Evolutionary conservation across 2,797 vertebrate genomes (phyloP), one percentile per base, ranked within the genome.

Genomic region (Numenius phaeopus): DNA sequence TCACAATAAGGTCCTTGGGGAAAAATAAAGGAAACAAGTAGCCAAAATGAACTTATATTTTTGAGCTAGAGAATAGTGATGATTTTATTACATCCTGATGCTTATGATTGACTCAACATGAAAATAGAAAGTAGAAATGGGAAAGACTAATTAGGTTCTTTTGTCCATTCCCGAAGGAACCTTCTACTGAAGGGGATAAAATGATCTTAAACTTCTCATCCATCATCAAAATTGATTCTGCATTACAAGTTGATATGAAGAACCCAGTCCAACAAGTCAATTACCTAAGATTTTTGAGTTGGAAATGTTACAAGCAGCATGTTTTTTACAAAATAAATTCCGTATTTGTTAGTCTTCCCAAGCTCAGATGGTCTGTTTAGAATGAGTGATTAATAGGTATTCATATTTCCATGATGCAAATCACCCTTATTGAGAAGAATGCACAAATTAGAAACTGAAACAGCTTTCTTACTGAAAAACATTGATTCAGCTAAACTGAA

Each of bases 131-230:
- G 83, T 70, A 94, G 87, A 94, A 96, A 92, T 87, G 84, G 67
- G 82, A 94, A 96, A 87, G 55, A 94, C 84, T 94, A 94, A 94
- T 97, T 96, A 95, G 83, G 65, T 88, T 97, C 58, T 90, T 95
- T 94, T 90, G 87, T 93, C 94, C 73, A 20, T 93, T 94, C 94
- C 90, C 93, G 71, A 76, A 97, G 93, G 93, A 95, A 62, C 73
- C 39, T 83, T 88, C 73, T 72, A 62, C 70, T 88, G 87, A 90
- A 87, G 85, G 80, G 58, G 32, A 89, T 91, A 93, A 95, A 95
- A 90, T 90, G 39, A 84, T 97, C 76, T 94, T 90, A 83, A 94
- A 90, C 76, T 94, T 91, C 77, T 90, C 70, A 95, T 97, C 89
- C 66, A 72, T 96, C 77, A 83, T 90, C 62, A 91, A 40, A 95